phyloP scores from a whole-genome alignment of 1,140 invertebrate species.

The Diorhabda elongata region DNA sequence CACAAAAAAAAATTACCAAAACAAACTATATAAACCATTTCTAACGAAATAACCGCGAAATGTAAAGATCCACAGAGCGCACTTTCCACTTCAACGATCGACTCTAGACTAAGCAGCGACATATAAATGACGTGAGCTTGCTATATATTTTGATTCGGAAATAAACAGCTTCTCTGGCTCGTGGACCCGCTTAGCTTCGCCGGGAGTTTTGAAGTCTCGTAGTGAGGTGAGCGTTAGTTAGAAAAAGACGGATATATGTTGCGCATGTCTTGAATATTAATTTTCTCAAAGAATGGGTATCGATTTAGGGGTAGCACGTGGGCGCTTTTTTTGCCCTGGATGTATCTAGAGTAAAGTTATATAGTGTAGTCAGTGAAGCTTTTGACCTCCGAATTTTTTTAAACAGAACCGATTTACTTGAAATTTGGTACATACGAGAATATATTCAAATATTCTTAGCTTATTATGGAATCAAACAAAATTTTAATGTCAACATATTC shows the following conservation, averaged over 20 bases:
- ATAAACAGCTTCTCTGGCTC: neutral
- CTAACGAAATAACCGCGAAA: neutral
- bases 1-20: neutral
- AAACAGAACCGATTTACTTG: too few relatives aligned
- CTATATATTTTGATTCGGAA: neutral
- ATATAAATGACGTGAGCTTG: neutral
- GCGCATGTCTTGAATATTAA: neutral
- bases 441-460: too few relatives aligned
- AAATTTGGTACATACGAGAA: too few relatives aligned
- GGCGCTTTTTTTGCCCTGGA: too few relatives aligned
- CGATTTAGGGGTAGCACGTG: neutral
- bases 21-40: too few relatives aligned
- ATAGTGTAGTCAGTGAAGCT: too few relatives aligned
- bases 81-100: neutral
- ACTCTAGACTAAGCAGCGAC: neutral
- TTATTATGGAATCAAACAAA: too few relatives aligned
- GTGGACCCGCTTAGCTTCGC: neutral
- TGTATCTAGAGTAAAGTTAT: too few relatives aligned
- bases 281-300: neutral
- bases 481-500: too few relatives aligned
- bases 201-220: neutral
- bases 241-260: neutral
- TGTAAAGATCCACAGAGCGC: neutral
- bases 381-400: too few relatives aligned
- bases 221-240: neutral